Base-by-base conservation (phyloP, 2,888 invertebrate genomes). In the Xestobium rufovillosum region DNA sequence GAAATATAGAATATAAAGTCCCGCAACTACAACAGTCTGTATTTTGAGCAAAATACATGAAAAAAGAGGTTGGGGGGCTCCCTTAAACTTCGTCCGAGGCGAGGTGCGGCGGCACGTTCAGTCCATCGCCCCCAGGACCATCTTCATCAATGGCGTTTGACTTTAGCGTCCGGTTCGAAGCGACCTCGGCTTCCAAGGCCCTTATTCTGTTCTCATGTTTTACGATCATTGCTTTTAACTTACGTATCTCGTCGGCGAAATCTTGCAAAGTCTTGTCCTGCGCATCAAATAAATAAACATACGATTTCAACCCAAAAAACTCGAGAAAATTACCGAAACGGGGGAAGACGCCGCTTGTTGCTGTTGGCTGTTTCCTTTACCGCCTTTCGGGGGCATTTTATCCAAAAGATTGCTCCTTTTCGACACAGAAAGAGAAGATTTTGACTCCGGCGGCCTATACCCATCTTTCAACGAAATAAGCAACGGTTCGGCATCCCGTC, bases 211-310 rank as follows among this genome's bases (percentile, higher is more conserved):
- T 90, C 69, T 92, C 92, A 59, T 92, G 92, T 59, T 91, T 91
- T 14, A 92, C 86, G 50, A 92, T 88, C 65, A 92, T 87, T n/a
- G 90, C 85, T 60, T 92, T 92, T 48, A 92, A 68, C 63, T 90
- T 90, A 39, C 90, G 78, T 52, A 92, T 89, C 66, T 91, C 91
- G 59, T 91, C 89, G 26, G 82, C 78, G 51, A 89, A 76, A 59
- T 89, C 89, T 51, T 87, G 86, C 11, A 90, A 68, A 47, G 83
- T 78, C 50, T 83, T 82, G 47, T 82, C 81, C 83, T 53, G 65
- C 13, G 23, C n/a, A n/a, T n/a, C n/a, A n/a, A n/a, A n/a, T n/a
- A n/a, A n/a, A n/a, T n/a, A n/a, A n/a, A 19, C 23, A 19, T 19
- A n/a, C 6, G 6, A 19, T 19, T 19, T 19, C 23, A n/a, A 19